Conservation (phyloP, 2,888 invertebrate species). For the Calameuta filiformis region DNA sequence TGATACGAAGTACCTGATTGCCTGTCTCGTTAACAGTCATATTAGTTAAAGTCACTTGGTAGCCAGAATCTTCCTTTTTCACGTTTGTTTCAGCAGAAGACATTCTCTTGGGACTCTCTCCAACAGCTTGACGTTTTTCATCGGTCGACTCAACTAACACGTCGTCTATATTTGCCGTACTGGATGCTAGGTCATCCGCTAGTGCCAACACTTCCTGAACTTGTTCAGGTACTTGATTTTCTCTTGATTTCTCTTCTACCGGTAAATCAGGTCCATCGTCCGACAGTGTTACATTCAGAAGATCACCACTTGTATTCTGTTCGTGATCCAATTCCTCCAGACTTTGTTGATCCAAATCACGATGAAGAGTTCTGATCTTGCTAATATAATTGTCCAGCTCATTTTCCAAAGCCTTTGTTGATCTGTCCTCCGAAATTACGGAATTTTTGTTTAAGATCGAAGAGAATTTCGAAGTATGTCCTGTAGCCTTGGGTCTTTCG, state of each 20-base stretch:
- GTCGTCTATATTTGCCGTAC: slow-evolving; percentile 8
- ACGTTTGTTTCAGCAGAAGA: not conserved
- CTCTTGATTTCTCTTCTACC: slow-evolving; percentile 30
- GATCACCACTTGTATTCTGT: slow-evolving; percentile 57
- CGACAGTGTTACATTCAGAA: slow-evolving; percentile 51
- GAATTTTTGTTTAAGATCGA: not conserved
- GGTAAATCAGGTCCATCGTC: slow-evolving; percentile 41
- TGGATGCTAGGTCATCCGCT: slow-evolving; percentile 38
- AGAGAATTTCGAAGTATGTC: slow-evolving; percentile 4
- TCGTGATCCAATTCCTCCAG: slow-evolving; percentile 50
- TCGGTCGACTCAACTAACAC: not conserved
- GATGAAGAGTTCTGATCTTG: slow-evolving; percentile 50
- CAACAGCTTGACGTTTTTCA: not conserved
- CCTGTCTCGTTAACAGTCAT: slow-evolving; percentile 28
- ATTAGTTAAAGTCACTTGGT: slow-evolving; percentile 11
- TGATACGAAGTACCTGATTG: slow-evolving; percentile 15
- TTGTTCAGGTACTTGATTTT: slow-evolving; percentile 26
- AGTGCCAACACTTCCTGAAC: slow-evolving; percentile 35
- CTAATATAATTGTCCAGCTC: slow-evolving; percentile 54
- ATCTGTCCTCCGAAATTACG: not conserved
- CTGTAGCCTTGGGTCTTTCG: slow-evolving; percentile 1
- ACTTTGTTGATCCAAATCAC: slow-evolving; percentile 35
- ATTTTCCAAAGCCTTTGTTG: slow-evolving; percentile 33
- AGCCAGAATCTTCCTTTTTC: not conserved
- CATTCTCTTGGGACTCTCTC: not conserved